Evolutionary conservation across 2,888 invertebrate genomes (phyloP), one percentile per base, ranked within the genome.

Genomic region (Amphipyra tragopoginis): DNA sequence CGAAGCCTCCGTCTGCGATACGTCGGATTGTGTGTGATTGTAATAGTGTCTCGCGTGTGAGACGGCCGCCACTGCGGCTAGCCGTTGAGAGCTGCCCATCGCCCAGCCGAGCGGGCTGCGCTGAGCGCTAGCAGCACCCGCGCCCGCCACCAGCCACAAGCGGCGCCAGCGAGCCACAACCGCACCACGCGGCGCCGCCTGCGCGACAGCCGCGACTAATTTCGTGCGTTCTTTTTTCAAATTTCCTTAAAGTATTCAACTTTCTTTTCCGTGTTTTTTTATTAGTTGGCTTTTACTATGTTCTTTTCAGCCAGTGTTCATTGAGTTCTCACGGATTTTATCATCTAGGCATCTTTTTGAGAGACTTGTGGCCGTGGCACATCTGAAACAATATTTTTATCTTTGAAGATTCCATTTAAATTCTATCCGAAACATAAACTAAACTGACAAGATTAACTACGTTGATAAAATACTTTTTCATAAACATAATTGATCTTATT

Each of bases 21-120:
- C 85, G 81, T 94, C 81, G 78, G 93, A 88, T 82, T 94, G 87
- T 77, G 92, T 92, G 86, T 93, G 85, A 87, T 96, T 94, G 86
- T 91, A 90, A 79, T 88, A 89, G 79, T 94, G 93, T 65, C 85
- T 86, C 48, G 89, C 89, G 70, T 95, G 94, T 15, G 95, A 90
- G 61, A 93, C 90, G 44, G 95, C 94, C 81, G 95, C 93, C 68
- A 95, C 90, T 62, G 95, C 95, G 80, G 96, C 97, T 79, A 96
- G 93, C 80, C 96, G 95, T 90, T 96, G 94, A 55, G 93, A 96
- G 94, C 96, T 95, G 86, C 96, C 96, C 96, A 96, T 96, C 88
- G 95, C 95, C 95, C 95, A 95, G 90, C 93, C 91, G 82, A 95
- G 92, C 70, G 95, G 95, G 90, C 94, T 94, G 76, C 93, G 93